Evolutionary conservation across 2,888 invertebrate genomes (phyloP).

Genomic region (Meganola albula): DNA sequence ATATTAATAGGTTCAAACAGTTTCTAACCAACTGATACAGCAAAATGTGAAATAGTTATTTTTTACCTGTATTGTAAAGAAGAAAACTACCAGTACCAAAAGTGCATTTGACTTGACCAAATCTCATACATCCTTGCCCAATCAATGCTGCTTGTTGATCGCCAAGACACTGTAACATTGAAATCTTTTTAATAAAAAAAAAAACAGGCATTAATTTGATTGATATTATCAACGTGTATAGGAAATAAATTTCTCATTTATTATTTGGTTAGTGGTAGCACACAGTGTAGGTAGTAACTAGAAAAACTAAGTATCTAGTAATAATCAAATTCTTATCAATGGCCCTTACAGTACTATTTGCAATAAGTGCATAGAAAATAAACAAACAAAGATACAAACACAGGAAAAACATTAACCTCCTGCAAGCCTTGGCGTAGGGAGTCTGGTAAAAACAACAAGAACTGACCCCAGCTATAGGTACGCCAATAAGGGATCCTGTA

Average conservation of each 20-base stretch:
- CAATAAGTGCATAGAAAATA: conserved; percentile 8
- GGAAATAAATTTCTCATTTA: background rate
- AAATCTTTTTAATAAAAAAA: too few relatives aligned
- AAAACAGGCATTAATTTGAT: background rate
- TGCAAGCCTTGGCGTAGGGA: conserved; percentile 16
- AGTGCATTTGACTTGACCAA: conserved; percentile 95
- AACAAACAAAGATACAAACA: conserved; percentile 8
- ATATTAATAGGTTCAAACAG: too few relatives aligned
- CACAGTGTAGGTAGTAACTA: too few relatives aligned
- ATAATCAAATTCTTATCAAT: too few relatives aligned
- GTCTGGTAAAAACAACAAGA: conserved; percentile 18
- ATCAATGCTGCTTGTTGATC: conserved; percentile 97
- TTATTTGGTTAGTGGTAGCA: background rate
- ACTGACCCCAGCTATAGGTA: conserved; percentile 92
- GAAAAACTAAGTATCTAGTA: too few relatives aligned
- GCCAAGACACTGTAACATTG: conserved; percentile 86
- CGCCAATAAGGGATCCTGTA: conserved; percentile 84
- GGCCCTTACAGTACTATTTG: too few relatives aligned
- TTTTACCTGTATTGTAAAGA: conserved; percentile 93
- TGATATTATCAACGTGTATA: background rate
- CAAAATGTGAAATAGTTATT: too few relatives aligned
- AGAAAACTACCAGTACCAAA: conserved; percentile 98
- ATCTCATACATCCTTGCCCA: conserved; percentile 92
- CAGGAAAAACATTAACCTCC: conserved; percentile 28
- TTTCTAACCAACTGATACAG: too few relatives aligned